These are phyloP conservation scores for Chaetodon trifasciatus DNA, from an alignment of 2,797 vertebrate genomes.

Conservation along the genomic window DNA sequence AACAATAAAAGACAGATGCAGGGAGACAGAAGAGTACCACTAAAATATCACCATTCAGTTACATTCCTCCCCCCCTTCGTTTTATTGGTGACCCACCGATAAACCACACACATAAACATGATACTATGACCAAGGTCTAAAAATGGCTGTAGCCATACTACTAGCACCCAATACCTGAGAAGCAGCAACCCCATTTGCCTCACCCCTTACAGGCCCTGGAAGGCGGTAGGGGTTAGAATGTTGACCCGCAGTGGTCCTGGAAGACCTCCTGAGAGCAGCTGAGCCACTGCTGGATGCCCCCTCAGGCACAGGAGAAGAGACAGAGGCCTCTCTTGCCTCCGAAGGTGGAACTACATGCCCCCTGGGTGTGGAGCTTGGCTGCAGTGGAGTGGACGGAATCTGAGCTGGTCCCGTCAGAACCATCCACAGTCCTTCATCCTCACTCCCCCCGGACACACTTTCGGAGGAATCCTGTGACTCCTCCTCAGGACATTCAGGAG, in stretches of 20 bases:
- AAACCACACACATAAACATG: not conserved
- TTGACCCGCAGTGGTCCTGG: not conserved
- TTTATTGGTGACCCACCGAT: not conserved
- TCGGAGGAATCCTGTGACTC: not conserved
- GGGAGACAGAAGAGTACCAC: fast-evolving
- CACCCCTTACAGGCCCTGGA: not conserved
- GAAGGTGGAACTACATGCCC: too few species aligned
- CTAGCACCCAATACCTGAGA: not conserved
- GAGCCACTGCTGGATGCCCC: not conserved
- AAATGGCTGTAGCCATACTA: too few species aligned
- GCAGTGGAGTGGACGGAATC: not conserved
- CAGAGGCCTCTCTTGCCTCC: not conserved
- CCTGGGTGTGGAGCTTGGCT: not conserved
- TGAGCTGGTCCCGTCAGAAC: not conserved
- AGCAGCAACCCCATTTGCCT: not conserved
- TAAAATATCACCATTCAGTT: not conserved
- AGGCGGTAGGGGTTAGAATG: not conserved
- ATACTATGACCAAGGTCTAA: not conserved
- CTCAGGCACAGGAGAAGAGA: not conserved
- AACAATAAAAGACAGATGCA: fast-evolving
- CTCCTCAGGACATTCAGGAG: not conserved
- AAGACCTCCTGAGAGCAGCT: not conserved
- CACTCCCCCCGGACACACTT: not conserved
- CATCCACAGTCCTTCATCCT: not conserved
- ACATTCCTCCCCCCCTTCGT: not conserved